Base-by-base conservation (phyloP, 2,113 vertebrate species). In the Budorcas taxicolor region DNA sequence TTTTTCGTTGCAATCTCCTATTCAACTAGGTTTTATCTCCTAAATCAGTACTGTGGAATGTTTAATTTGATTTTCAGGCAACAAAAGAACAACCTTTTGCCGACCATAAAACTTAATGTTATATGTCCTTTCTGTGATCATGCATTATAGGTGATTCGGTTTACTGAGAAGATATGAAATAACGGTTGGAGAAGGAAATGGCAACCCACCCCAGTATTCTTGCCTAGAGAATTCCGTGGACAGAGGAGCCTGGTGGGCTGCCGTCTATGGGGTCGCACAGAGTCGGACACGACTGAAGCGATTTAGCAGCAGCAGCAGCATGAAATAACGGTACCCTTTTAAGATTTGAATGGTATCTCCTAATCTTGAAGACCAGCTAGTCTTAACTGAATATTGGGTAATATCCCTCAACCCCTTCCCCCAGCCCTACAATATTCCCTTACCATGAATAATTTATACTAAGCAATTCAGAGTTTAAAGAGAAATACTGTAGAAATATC, bases 401-500 rank as follows among this genome's bases (percentile, higher is more conserved):
- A n/a, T 7, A 60, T 27, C 47, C 11, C 52, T 96, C 36, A 89
- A 23, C 17, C 17, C 45, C n/a, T 76, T 74, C 43, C 47, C 33
- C 60, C 14, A 52, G 12, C 36, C 52, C 23, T 19, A n/a, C 15
- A 60, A 27, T 50, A 86, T 88, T 92, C 62, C 36, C 85, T 86
- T 87, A 52, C 2, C 0, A 0, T 45, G 47, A 93, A 83, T 90
- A 80, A 80, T 47, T 78, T 36, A 76, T 50, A 55, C 31, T 19
- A 50, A n/a, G 16, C 29, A 96, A 88, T 85, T 80, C 50, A 71
- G 27, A 17, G 14, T 53, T 92, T 40, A 96, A 94, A 80, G 40
- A 96, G 40, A 94, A 96, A 78, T 64, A 93, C 29, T 47, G 23
- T 21, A 71, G 74, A 97, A 97, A 94, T 12, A 9, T 2, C 81